A percentile compares a stretch with the other conserved stretches of the same genome.
These are phyloP conservation scores for Masticophis lateralis DNA, from an alignment of 2,797 vertebrate species.

Conservation along the genomic window DNA sequence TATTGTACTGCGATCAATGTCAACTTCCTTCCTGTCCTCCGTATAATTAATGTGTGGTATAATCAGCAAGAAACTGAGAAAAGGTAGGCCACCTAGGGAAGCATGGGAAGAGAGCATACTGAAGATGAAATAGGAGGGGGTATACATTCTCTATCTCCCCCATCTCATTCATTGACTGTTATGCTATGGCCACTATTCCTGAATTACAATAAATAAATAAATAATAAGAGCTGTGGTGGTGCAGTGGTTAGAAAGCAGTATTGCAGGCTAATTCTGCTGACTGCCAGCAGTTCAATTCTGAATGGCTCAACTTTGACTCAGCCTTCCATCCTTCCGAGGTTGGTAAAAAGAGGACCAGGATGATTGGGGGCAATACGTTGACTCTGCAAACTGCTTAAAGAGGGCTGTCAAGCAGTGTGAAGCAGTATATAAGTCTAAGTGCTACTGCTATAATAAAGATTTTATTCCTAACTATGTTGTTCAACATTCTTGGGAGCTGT, in stretches of 20 bases:
- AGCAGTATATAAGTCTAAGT: background rate
- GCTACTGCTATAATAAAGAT: background rate
- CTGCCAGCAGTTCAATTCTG: background rate
- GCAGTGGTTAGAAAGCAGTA: background rate
- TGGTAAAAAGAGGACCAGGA: background rate
- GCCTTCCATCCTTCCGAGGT: background rate
- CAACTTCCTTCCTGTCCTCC: background rate
- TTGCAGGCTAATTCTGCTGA: background rate
- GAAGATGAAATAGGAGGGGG: background rate
- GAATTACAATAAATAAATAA: background rate
- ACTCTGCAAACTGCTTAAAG: background rate
- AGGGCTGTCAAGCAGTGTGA: background rate
- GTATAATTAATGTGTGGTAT: background rate
- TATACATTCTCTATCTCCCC: background rate
- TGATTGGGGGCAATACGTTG: background rate
- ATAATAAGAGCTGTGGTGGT: background rate
- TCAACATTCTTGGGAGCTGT: background rate
- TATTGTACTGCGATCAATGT: background rate
- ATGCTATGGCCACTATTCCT: background rate
- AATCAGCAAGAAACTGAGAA: background rate
- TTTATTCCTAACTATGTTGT: background rate
- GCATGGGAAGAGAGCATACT: background rate
- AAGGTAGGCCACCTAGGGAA: background rate
- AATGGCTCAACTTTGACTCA: background rate
- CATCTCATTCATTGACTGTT: background rate